Evolutionary conservation across 2,888 invertebrate species (phyloP).

Genomic region (Anoplius nigerrimus): DNA sequence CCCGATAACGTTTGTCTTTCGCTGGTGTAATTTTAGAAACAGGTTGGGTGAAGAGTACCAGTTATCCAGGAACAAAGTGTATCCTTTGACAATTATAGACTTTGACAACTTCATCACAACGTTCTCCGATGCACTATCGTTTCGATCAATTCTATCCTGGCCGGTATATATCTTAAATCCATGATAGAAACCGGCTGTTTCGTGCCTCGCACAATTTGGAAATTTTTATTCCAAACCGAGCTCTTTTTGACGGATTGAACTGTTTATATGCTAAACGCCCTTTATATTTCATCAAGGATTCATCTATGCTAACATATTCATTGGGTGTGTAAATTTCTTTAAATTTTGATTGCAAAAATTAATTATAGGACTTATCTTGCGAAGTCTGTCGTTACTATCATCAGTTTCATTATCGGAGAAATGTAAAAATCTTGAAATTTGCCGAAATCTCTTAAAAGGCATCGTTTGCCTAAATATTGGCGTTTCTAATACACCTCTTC

Average conservation of each 20-base stretch:
- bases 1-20: too few species aligned
- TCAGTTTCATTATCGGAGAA: too few species aligned
- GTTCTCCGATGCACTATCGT: neutral
- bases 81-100: neutral
- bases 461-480: too few species aligned
- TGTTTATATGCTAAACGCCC: slow-evolving; percentile 1
- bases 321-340: slow-evolving; percentile 1
- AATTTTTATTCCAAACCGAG: neutral
- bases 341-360: neutral
- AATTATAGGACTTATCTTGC: slow-evolving; percentile 5
- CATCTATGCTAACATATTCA: neutral
- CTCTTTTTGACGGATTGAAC: slow-evolving; percentile 2
- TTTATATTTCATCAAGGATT: neutral
- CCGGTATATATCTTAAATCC: slow-evolving; percentile 6
- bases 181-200: neutral
- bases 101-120: neutral
- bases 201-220: neutral
- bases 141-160: neutral
- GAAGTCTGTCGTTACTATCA: slow-evolving; percentile 31
- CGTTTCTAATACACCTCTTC: too few species aligned
- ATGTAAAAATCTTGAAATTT: too few species aligned
- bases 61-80: slow-evolving; percentile 1
- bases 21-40: slow-evolving; percentile 1
- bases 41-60: slow-evolving; percentile 5
- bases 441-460: too few species aligned